Percentiles rank a stretch among this genome's conserved stretches.
Evolutionary conservation across 2,888 invertebrate genomes (phyloP).

Genomic region (Hipparchia semele): DNA sequence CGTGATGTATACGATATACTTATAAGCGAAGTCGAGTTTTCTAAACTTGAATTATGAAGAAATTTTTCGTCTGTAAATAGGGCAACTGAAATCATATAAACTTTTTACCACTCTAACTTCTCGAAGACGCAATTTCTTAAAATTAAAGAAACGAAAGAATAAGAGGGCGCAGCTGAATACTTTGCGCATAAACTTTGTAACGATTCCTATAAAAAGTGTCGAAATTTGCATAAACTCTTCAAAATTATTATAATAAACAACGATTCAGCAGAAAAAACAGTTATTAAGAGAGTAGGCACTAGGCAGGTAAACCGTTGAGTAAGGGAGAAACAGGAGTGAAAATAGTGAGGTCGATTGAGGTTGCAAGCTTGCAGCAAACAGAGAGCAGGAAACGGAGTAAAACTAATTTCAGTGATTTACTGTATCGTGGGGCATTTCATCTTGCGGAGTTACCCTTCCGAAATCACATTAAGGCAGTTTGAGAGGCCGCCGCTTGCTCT

Average conservation of each 20-base stretch:
- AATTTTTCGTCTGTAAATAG: not conserved
- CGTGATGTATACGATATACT: not conserved
- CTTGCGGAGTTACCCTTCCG: constrained; percentile 55
- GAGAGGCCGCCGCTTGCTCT: constrained; percentile 54
- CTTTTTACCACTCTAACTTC: constrained; percentile 21
- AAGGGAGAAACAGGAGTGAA: constrained; percentile 19
- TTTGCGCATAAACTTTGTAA: constrained; percentile 30
- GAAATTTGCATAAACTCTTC: constrained; percentile 31
- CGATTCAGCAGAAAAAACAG: not conserved
- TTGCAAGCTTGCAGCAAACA: constrained; percentile 34
- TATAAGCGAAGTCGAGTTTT: not conserved
- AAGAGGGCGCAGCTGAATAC: constrained; percentile 20
- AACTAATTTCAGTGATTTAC: constrained; percentile 60
- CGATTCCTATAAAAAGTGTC: constrained; percentile 33
- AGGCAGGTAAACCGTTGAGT: not conserved
- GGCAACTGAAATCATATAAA: constrained; percentile 14
- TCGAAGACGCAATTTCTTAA: constrained; percentile 19
- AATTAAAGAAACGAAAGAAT: constrained; percentile 34
- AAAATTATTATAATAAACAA: constrained; percentile 3
- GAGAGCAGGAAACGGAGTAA: constrained; percentile 42
- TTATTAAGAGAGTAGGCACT: not conserved
- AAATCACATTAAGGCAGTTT: constrained; percentile 69
- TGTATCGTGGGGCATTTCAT: constrained; percentile 55
- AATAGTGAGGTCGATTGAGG: constrained; percentile 13
- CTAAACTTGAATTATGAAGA: not conserved